phyloP scores from a whole-genome alignment of 2,888 invertebrate species.

The Hyles lineata region DNA sequence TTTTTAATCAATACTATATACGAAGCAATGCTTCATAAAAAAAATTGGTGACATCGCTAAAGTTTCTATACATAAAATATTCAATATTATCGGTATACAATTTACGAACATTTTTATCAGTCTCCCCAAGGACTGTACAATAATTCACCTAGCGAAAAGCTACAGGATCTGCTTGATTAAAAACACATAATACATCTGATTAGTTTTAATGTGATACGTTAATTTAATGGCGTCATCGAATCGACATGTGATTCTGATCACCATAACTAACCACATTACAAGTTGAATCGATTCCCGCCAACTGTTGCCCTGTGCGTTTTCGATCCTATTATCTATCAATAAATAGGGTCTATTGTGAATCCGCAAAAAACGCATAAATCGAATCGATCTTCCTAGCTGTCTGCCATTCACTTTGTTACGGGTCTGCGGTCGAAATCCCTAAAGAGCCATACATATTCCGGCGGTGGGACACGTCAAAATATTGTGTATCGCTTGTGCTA shows the following conservation, averaged over 20 bases:
- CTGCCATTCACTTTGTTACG: conserved; percentile 68
- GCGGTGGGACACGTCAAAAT: conserved; percentile 79
- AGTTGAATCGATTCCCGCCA: conserved; percentile 71
- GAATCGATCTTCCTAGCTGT: conserved; percentile 81
- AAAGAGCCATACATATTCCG: conserved; percentile 74
- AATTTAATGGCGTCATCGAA: conserved; percentile 50
- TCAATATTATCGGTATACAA: not conserved
- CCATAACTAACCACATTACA: conserved; percentile 82
- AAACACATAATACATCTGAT: conserved; percentile 19
- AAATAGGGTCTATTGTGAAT: conserved; percentile 75
- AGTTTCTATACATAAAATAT: not conserved
- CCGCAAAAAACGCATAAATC: conserved; percentile 81
- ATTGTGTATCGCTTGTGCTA: conserved; percentile 81
- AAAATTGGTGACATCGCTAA: no score
- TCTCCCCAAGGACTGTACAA: not conserved
- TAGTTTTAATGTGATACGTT: conserved; percentile 18
- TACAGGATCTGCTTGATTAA: not conserved
- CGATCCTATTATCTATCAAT: conserved; percentile 79
- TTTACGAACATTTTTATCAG: not conserved
- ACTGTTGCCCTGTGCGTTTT: conserved; percentile 69
- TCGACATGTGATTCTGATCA: conserved; percentile 81
- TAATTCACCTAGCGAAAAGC: not conserved
- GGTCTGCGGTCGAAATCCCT: conserved; percentile 62
- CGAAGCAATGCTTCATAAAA: no score
- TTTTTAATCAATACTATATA: not conserved